Evolutionary conservation across 2,113 vertebrate species (phyloP).

Genomic region (Rhabdornis inornatus): DNA sequence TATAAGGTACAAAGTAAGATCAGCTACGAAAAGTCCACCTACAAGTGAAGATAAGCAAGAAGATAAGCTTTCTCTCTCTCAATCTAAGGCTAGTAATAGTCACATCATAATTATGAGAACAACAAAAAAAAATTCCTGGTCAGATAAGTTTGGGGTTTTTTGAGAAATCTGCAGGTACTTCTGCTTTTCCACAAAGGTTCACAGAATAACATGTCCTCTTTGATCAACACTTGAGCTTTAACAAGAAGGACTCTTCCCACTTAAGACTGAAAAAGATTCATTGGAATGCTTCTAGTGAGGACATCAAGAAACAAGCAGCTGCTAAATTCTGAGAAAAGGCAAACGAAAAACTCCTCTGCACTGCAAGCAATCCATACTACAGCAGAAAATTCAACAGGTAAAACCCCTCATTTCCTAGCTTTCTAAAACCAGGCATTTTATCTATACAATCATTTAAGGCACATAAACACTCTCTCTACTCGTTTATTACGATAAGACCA

Average conservation of each 20-base stretch:
- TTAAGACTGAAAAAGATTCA: neutral
- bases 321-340: neutral
- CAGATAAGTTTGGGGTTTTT: accelerated
- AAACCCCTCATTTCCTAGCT: neutral
- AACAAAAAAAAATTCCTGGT: neutral
- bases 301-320: neutral
- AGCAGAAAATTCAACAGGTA: neutral
- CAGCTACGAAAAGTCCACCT: too few relatives aligned
- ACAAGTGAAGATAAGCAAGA: neutral
- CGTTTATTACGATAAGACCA: accelerated
- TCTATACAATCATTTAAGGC: accelerated
- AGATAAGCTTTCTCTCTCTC: neutral
- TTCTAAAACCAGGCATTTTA: neutral
- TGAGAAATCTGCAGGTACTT: neutral
- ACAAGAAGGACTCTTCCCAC: neutral
- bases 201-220: neutral
- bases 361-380: accelerated
- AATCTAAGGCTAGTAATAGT: neutral
- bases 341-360: accelerated
- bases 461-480: accelerated
- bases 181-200: neutral
- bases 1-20: neutral
- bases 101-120: neutral
- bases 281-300: neutral
- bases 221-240: neutral